A percentile compares a stretch with the other conserved stretches of the same genome.
These are phyloP conservation scores for Zophobas atratus DNA, from an alignment of 1,140 invertebrate species.

Conservation along the genomic window DNA sequence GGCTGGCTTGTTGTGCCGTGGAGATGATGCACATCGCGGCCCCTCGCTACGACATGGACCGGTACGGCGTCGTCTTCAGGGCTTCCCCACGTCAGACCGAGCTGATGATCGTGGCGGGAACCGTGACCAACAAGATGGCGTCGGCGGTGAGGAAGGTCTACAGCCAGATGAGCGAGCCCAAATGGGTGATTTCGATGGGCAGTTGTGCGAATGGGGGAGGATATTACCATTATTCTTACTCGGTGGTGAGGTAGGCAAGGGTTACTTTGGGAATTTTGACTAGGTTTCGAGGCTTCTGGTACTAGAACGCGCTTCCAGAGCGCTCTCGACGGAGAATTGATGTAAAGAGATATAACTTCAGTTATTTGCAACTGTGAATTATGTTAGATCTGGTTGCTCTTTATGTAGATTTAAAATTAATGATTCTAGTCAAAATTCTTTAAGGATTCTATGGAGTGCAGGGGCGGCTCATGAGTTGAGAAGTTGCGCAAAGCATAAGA, in stretches of 20 bases:
- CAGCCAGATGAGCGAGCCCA: slow-evolving; percentile 89
- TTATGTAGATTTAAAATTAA: too few relatives aligned
- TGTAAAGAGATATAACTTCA: too few relatives aligned
- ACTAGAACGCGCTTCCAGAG: too few relatives aligned
- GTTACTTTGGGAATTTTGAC: too few relatives aligned
- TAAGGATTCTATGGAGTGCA: too few relatives aligned
- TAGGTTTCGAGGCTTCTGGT: too few relatives aligned
- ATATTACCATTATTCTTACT: slow-evolving; percentile 99
- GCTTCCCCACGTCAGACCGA: slow-evolving; percentile 97
- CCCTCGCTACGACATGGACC: slow-evolving; percentile 97
- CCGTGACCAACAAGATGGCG: slow-evolving; percentile 99
- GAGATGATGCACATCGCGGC: slow-evolving; percentile 99
- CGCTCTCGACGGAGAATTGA: too few relatives aligned
- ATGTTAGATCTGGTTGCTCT: too few relatives aligned
- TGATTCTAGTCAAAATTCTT: too few relatives aligned
- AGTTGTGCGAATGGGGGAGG: slow-evolving; percentile 99
- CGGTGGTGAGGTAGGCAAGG: slow-evolving; percentile 82
- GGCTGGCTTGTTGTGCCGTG: slow-evolving; percentile 97
- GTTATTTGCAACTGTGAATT: too few relatives aligned
- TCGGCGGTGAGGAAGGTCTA: slow-evolving; percentile 94
- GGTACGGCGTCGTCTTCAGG: slow-evolving; percentile 83
- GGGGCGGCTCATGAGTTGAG: too few relatives aligned
- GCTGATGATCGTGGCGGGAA: slow-evolving; percentile 98
- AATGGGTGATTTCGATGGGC: slow-evolving; percentile 99
- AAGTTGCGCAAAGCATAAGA: too few relatives aligned